These are phyloP conservation scores for Chymomyza procnemis DNA, from an alignment of 2,888 invertebrate species.

Conservation along the genomic window DNA sequence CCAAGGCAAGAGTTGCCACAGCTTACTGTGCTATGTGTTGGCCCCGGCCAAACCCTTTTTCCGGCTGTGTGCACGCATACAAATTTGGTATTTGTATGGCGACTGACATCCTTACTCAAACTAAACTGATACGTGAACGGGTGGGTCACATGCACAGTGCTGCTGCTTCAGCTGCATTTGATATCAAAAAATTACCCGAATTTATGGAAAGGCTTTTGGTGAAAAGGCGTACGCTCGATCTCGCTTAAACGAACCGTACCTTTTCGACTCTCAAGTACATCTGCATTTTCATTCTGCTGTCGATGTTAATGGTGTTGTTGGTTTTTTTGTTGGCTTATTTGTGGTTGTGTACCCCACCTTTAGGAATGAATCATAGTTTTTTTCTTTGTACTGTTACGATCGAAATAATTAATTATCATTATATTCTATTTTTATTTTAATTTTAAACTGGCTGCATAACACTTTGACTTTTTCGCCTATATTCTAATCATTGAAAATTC, in stretches of 20 bases:
- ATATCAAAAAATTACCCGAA: slow-evolving; percentile 22
- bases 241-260: background rate
- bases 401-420: too few relatives aligned
- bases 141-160: background rate
- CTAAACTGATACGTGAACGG: background rate
- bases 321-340: background rate
- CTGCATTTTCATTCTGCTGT: background rate
- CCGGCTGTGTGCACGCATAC: slow-evolving; percentile 34
- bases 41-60: background rate
- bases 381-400: too few relatives aligned
- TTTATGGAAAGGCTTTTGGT: background rate
- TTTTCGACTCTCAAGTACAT: background rate
- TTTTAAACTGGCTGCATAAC: too few relatives aligned
- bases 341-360: too few relatives aligned
- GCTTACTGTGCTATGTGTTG: background rate
- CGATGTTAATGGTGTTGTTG: background rate
- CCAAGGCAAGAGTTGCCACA: background rate
- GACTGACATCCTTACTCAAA: background rate
- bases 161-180: slow-evolving; percentile 30
- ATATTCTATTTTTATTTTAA: too few relatives aligned
- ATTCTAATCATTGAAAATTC: too few relatives aligned
- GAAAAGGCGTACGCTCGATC: background rate
- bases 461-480: too few relatives aligned
- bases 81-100: slow-evolving; percentile 30
- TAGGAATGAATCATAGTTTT: too few relatives aligned